These are phyloP conservation scores for Chaunax sp. DNA, from an alignment of 2,797 vertebrate genomes.

Conservation along the genomic window DNA sequence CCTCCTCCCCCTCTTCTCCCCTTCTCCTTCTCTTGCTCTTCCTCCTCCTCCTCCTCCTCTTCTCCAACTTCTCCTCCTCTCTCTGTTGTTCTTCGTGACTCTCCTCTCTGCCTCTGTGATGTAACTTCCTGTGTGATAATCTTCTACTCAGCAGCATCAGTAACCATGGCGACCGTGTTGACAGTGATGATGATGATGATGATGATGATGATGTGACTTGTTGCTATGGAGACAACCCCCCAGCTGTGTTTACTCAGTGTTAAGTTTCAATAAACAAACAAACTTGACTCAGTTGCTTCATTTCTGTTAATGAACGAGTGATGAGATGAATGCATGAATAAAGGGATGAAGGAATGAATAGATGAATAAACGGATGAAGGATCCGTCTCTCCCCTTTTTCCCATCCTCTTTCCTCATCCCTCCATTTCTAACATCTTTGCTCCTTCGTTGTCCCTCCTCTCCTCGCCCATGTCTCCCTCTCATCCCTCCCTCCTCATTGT, in stretches of 20 bases:
- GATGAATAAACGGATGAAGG: not conserved
- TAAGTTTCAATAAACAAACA: slow-evolving; percentile 73
- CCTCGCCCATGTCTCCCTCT: not conserved
- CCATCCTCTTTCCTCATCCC: not conserved
- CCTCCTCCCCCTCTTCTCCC: not conserved
- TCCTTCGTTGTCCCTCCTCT: not conserved
- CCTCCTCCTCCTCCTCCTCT: not conserved
- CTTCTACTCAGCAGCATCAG: slow-evolving; percentile 56
- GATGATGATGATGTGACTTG: slow-evolving; percentile 46
- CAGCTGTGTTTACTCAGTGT: slow-evolving; percentile 64
- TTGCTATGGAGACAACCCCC: slow-evolving; percentile 67
- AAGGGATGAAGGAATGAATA: not conserved
- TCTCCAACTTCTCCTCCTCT: not conserved
- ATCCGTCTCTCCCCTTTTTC: not conserved
- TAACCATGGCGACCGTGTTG: slow-evolving; percentile 67
- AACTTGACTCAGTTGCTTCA: slow-evolving; percentile 17
- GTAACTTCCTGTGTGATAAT: slow-evolving; percentile 64
- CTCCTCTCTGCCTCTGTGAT: slow-evolving; percentile 57
- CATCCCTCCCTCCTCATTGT: not conserved
- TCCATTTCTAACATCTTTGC: not conserved
- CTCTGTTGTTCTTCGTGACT: slow-evolving; percentile 13
- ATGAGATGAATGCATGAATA: not conserved
- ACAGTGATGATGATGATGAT: slow-evolving; percentile 49
- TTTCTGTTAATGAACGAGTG: not conserved
- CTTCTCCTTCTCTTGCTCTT: not conserved